Evolutionary conservation across 2,113 vertebrate genomes (phyloP).

Genomic region (Isurus oxyrinchus): DNA sequence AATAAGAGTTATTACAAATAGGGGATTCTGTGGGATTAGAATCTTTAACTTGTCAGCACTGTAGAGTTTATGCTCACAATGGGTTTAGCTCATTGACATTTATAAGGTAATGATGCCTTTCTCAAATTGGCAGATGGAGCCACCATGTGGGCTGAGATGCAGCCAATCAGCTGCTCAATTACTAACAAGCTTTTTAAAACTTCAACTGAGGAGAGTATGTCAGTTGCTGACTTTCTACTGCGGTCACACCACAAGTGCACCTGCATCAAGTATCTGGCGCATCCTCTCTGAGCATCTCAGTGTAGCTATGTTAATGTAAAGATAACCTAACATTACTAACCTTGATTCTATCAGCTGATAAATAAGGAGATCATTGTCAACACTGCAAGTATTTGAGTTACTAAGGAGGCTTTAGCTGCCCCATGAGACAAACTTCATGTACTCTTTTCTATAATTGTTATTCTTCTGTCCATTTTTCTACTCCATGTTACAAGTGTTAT

Average conservation of each 20-base stretch:
- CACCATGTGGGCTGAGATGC: constrained; percentile 56
- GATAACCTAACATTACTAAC: not conserved
- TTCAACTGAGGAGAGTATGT: constrained; percentile 55
- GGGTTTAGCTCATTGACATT: constrained; percentile 42
- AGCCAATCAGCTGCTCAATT: constrained; percentile 55
- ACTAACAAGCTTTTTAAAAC: constrained; percentile 50
- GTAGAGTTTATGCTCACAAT: constrained; percentile 43
- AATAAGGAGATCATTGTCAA: not conserved
- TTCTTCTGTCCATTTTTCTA: not conserved
- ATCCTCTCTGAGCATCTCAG: constrained; percentile 47
- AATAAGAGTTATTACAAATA: not conserved
- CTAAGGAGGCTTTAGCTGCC: not conserved
- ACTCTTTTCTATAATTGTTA: not conserved
- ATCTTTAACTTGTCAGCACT: not conserved
- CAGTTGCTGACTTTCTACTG: constrained; percentile 53
- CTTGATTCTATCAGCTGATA: not conserved
- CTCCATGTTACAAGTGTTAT: not conserved
- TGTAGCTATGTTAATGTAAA: constrained; percentile 49
- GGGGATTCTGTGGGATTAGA: not conserved
- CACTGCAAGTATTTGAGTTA: not conserved
- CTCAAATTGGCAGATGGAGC: constrained; percentile 47
- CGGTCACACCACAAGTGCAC: constrained; percentile 57
- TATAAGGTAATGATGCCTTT: constrained; percentile 39
- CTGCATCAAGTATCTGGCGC: constrained; percentile 51
- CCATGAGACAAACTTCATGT: not conserved